Evolutionary conservation across 2,888 invertebrate species (phyloP).

Genomic region (Tetropium fuscum): DNA sequence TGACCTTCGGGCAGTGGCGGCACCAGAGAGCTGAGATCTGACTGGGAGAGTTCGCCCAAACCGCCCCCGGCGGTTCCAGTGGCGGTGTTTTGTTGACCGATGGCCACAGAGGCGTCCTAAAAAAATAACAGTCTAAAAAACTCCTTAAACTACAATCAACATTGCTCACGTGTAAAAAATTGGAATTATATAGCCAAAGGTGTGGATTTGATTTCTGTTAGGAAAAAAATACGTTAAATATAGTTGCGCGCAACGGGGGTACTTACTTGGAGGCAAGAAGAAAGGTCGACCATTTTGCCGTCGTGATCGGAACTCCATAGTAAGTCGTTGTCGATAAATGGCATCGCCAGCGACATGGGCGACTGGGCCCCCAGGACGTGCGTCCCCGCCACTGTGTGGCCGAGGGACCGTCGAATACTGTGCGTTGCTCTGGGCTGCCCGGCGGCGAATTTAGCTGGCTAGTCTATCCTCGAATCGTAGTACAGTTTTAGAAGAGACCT

Average conservation of each 20-base stretch:
- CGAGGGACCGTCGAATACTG: conserved; percentile 45
- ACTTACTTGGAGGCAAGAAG: conserved; percentile 85
- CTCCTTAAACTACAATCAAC: too few relatives aligned
- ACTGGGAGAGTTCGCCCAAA: conserved; percentile 78
- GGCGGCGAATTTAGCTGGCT: conserved; percentile 6
- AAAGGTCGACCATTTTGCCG: conserved; percentile 93
- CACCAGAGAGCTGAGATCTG: conserved; percentile 78
- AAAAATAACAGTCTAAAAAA: not conserved
- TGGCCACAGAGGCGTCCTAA: conserved; percentile 74
- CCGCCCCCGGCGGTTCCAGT: conserved; percentile 54
- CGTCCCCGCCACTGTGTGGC: conserved; percentile 74
- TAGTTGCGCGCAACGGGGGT: too few relatives aligned
- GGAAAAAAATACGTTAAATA: too few relatives aligned
- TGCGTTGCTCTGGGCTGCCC: conserved; percentile 24
- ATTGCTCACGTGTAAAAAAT: too few relatives aligned
- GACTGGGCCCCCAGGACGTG: conserved; percentile 70
- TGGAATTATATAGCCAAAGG: too few relatives aligned
- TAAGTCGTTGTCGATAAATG: conserved; percentile 96
- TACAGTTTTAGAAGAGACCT: conserved; percentile 32
- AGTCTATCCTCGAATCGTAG: conserved; percentile 31
- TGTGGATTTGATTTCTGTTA: too few relatives aligned
- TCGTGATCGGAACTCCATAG: conserved; percentile 96
- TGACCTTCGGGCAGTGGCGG: conserved; percentile 70
- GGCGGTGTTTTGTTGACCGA: conserved; percentile 67
- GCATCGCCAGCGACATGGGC: conserved; percentile 84